Conservation (phyloP, 2,113 vertebrate species). For the Oncorhynchus nerka region DNA sequence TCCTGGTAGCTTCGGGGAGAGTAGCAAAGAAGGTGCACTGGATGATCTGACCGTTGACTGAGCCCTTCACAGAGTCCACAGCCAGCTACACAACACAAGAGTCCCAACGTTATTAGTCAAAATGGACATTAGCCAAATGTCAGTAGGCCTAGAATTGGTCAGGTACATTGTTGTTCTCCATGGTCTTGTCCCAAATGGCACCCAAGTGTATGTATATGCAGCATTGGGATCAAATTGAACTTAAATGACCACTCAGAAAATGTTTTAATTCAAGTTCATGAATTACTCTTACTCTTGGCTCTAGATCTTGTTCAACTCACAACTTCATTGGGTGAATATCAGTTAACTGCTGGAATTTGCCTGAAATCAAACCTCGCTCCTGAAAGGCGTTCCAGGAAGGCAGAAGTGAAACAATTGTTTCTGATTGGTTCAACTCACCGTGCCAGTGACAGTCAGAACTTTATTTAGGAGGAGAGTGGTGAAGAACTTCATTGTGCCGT, state of each 20-base stretch:
- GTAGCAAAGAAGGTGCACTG: constrained; percentile 55
- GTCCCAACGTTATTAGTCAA: not conserved
- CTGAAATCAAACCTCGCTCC: no score
- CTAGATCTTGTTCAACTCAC: no score
- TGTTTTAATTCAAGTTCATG: no score
- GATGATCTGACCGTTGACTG: not conserved
- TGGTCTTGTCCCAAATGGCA: not conserved
- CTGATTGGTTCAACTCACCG: constrained; percentile 32
- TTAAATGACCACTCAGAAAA: no score
- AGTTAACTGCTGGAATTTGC: no score
- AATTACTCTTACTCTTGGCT: no score
- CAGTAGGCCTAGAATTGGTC: not conserved
- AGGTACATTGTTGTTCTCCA: not conserved
- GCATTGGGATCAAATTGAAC: no score
- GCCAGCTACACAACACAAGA: no score
- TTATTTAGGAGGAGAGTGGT: not conserved
- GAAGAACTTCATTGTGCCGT: not conserved
- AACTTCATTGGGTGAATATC: no score
- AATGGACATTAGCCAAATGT: not conserved
- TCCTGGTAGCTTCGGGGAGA: not conserved
- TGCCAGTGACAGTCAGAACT: rapidly evolving
- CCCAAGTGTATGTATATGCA: not conserved
- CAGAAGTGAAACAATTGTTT: not conserved
- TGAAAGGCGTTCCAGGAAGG: no score
- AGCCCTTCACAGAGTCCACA: no score